Evolutionary conservation across 2,797 vertebrate genomes (phyloP).

Genomic region (Masticophis lateralis): DNA sequence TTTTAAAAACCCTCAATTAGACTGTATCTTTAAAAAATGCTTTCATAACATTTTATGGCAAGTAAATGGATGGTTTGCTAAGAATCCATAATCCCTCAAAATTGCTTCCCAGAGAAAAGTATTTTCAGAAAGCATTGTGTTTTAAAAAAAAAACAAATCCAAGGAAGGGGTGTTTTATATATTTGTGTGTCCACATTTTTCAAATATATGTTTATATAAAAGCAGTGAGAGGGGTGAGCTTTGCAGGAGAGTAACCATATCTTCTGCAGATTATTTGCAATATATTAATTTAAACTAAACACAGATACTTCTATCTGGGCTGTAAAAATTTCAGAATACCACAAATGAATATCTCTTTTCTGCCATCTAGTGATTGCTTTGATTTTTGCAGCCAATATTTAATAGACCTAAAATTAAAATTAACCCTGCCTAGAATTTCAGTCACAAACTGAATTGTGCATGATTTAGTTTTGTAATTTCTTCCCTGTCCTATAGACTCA

Average conservation of each 20-base stretch:
- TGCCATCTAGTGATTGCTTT: neutral
- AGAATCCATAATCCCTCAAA: slow-evolving; percentile 11
- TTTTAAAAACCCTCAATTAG: slow-evolving; percentile 3
- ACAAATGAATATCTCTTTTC: neutral
- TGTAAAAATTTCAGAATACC: neutral
- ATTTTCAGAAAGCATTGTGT: neutral
- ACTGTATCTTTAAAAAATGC: neutral
- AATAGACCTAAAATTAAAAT: neutral
- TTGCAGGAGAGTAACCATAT: neutral
- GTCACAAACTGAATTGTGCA: slow-evolving; percentile 27
- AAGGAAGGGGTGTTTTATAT: neutral
- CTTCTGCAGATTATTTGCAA: neutral
- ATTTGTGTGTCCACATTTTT: neutral
- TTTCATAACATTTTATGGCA: slow-evolving; percentile 14
- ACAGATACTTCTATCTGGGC: neutral
- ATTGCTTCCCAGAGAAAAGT: neutral
- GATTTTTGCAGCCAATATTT: neutral
- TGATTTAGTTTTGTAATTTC: slow-evolving; percentile 21
- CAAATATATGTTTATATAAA: neutral
- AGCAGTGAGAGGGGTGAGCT: neutral
- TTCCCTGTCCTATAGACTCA: slow-evolving; percentile 8
- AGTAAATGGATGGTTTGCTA: slow-evolving; percentile 15
- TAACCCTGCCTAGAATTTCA: neutral
- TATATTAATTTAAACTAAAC: rapidly evolving
- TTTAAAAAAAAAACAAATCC: neutral